A percentile compares a stretch with the other conserved stretches of the same genome.
phyloP scores from a whole-genome alignment of 2,113 vertebrate genomes.

The Oreotrochilus melanogaster region DNA sequence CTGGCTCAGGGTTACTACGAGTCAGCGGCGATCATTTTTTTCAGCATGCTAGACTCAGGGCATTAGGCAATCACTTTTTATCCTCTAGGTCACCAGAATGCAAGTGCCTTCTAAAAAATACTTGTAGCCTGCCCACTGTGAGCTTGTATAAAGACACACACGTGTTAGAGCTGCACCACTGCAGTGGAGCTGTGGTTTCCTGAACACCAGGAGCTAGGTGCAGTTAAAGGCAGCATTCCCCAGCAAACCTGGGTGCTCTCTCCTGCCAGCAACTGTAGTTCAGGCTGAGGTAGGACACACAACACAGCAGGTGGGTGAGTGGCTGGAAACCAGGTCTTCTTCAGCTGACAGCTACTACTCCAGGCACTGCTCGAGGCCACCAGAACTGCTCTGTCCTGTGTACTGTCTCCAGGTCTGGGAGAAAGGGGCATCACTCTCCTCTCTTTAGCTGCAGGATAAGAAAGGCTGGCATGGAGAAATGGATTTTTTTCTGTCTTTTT shows the following conservation, averaged over 20 bases:
- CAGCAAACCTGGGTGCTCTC: neutral
- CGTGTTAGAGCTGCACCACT: neutral
- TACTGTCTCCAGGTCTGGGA: neutral
- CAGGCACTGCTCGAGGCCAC: neutral
- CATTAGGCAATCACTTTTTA: neutral
- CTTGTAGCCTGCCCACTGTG: neutral
- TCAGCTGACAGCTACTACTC: neutral
- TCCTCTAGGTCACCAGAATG: neutral
- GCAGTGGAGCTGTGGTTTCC: constrained; percentile 22
- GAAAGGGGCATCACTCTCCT: neutral
- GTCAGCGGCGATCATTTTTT: neutral
- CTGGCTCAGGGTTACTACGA: neutral
- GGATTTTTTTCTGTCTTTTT: neutral
- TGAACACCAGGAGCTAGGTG: neutral
- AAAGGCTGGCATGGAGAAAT: neutral
- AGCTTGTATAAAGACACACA: neutral
- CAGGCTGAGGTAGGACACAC: neutral
- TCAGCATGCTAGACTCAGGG: neutral
- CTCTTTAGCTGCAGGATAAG: neutral
- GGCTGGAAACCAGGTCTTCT: neutral
- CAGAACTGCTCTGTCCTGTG: neutral
- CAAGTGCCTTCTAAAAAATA: neutral
- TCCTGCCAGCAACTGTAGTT: neutral
- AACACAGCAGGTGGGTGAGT: neutral
- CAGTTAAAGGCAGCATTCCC: neutral